phyloP scores from a whole-genome alignment of 2,113 vertebrate species.

The Xyrauchen texanus region DNA sequence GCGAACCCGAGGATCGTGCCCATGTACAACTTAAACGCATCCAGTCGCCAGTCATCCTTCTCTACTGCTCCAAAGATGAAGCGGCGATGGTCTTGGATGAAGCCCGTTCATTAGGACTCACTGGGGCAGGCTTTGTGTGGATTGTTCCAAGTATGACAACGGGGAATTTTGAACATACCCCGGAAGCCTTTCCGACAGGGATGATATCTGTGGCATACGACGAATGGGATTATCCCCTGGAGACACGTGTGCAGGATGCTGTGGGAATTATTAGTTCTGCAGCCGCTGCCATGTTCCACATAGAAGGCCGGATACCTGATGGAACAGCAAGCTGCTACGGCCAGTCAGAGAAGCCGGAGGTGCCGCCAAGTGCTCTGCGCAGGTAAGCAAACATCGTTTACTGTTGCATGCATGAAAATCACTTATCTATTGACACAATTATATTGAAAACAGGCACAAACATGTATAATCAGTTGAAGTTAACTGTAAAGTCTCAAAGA shows the following conservation, averaged over 20 bases:
- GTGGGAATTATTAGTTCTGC: constrained; percentile 90
- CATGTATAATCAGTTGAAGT: no score
- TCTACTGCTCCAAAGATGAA: constrained; percentile 97
- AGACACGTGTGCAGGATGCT: constrained; percentile 86
- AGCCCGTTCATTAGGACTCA: constrained; percentile 91
- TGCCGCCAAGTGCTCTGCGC: constrained; percentile 85
- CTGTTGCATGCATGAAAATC: no score
- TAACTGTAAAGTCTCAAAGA: no score
- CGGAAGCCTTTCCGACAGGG: constrained; percentile 90
- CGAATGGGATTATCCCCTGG: constrained; percentile 94
- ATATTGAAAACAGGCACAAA: no score
- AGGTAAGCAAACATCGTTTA: constrained; percentile 75
- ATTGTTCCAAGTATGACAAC: constrained; percentile 93
- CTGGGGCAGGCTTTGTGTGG: constrained; percentile 96
- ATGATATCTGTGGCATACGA: constrained; percentile 95
- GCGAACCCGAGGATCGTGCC: constrained; percentile 90
- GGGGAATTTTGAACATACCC: constrained; percentile 89
- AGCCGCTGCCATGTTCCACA: constrained; percentile 88
- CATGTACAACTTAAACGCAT: constrained; percentile 96
- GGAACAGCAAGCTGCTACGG: constrained; percentile 89
- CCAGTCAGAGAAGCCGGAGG: constrained; percentile 83
- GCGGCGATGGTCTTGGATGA: constrained; percentile 90
- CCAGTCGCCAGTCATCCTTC: constrained; percentile 92
- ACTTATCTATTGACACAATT: no score
- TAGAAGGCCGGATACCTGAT: constrained; percentile 89